Percentiles rank a stretch among this genome's conserved stretches.
Conservation (phyloP, 2,888 invertebrate species). For the Leucophenga maculata region DNA sequence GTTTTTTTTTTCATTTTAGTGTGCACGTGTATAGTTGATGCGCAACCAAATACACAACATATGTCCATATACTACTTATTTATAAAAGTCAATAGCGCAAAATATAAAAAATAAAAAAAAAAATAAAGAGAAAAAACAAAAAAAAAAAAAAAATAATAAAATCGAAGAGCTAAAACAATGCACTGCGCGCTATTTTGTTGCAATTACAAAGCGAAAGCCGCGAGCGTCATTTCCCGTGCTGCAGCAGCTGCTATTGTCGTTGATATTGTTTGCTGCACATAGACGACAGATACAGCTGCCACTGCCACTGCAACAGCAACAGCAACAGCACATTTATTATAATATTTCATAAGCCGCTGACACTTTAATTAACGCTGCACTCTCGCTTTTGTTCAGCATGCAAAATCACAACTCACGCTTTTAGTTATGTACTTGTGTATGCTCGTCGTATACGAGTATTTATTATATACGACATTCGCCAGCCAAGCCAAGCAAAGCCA, state of each 20-base stretch:
- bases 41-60: not conserved
- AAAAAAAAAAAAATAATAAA: too few species aligned
- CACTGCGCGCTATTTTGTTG: not conserved
- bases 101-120: too few species aligned
- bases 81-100: too few species aligned
- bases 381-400: not conserved
- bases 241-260: not conserved
- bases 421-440: not conserved
- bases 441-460: not conserved
- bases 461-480: too few species aligned
- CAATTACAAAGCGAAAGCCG: not conserved
- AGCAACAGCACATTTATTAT: constrained; percentile 1
- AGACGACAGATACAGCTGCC: not conserved
- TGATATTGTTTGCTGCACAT: not conserved
- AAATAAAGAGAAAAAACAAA: too few species aligned
- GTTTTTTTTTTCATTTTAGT: too few species aligned
- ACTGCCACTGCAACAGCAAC: not conserved
- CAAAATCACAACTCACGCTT: not conserved
- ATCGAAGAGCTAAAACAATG: too few species aligned
- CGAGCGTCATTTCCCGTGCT: not conserved
- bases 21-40: not conserved
- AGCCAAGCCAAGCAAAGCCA: too few species aligned
- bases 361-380: constrained; percentile 24
- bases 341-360: constrained; percentile 20
- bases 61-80: not conserved